These are phyloP conservation scores for Platichthys stellatus DNA, from an alignment of 2,113 vertebrate genomes.

Conservation along the genomic window DNA sequence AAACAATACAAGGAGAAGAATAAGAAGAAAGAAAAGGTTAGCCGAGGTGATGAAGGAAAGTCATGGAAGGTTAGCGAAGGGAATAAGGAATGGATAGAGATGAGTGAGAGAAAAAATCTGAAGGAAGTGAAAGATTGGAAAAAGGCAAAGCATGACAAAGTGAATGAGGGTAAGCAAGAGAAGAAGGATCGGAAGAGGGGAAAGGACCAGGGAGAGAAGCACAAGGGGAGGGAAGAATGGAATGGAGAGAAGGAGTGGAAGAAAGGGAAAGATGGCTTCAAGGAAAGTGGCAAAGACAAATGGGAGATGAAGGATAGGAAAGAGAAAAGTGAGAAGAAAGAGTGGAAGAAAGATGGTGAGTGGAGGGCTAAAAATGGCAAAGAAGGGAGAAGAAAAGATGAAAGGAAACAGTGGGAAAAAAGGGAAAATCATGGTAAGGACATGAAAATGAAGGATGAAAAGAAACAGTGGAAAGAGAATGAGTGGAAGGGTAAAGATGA, in stretches of 20 bases:
- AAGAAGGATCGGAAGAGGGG: constrained; percentile 41
- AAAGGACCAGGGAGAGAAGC: constrained; percentile 37
- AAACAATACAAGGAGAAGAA: constrained; percentile 50
- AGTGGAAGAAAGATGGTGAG: constrained; percentile 43
- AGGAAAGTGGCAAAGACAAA: constrained; percentile 53
- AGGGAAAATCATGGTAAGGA: constrained; percentile 26
- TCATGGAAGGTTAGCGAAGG: constrained; percentile 55
- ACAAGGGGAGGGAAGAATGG: constrained; percentile 24
- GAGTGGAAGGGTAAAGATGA: constrained; percentile 29
- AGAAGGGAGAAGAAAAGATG: constrained; percentile 37
- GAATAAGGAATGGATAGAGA: constrained; percentile 55
- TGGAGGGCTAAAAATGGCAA: constrained; percentile 37
- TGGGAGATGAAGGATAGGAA: constrained; percentile 44
- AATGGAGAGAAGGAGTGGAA: constrained; percentile 50
- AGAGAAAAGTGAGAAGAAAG: constrained; percentile 49
- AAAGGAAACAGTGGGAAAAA: constrained; percentile 41
- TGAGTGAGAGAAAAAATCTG: constrained; percentile 55
- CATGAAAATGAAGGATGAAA: constrained; percentile 8
- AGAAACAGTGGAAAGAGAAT: constrained; percentile 23
- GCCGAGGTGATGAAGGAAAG: constrained; percentile 64
- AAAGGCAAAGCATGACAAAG: constrained; percentile 55
- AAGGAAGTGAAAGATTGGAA: constrained; percentile 65
- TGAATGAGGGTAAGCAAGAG: constrained; percentile 47
- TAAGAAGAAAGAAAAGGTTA: constrained; percentile 55
- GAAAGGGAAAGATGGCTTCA: constrained; percentile 36